Conservation (phyloP, 2,113 vertebrate genomes). For the Entelurus aequoreus region DNA sequence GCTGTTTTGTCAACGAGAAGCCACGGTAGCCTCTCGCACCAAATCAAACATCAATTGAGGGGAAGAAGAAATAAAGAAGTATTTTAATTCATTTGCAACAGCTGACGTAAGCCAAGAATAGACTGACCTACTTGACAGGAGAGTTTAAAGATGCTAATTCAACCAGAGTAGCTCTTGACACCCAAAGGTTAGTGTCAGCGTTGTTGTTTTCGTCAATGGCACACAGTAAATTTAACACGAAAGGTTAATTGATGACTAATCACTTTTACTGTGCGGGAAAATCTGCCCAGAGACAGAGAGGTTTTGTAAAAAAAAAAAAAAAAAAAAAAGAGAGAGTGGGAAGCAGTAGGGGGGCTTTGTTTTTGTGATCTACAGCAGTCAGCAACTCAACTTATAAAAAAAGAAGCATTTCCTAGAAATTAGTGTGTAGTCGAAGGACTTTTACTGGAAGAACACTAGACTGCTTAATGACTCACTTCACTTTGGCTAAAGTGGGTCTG, state of each 20-base stretch:
- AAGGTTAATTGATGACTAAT: neutral
- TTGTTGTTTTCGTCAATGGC: too few species aligned
- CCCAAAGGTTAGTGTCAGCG: too few species aligned
- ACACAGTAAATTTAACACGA: neutral
- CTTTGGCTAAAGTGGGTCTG: neutral
- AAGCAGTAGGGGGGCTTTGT: neutral
- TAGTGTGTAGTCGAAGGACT: neutral
- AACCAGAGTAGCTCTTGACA: too few species aligned
- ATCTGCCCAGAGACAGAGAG: neutral
- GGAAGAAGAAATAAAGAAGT: conserved; percentile 24
- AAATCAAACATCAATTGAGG: conserved; percentile 19
- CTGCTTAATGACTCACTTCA: conserved; percentile 2
- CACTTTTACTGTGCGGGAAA: neutral
- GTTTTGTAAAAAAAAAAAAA: neutral
- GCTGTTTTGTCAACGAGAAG: conserved; percentile 21
- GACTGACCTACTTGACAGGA: conserved; percentile 27
- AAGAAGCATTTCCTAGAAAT: neutral
- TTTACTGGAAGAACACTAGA: conserved; percentile 5
- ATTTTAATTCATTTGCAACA: conserved; percentile 32
- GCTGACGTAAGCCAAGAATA: conserved; percentile 17
- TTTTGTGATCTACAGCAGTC: neutral
- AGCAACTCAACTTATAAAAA: neutral
- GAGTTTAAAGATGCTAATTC: conserved; percentile 8
- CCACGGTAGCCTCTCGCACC: conserved; percentile 25
- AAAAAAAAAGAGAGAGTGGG: too few species aligned